Conservation (phyloP, 2,113 vertebrate genomes). For the Neodon shergylaensis region DNA sequence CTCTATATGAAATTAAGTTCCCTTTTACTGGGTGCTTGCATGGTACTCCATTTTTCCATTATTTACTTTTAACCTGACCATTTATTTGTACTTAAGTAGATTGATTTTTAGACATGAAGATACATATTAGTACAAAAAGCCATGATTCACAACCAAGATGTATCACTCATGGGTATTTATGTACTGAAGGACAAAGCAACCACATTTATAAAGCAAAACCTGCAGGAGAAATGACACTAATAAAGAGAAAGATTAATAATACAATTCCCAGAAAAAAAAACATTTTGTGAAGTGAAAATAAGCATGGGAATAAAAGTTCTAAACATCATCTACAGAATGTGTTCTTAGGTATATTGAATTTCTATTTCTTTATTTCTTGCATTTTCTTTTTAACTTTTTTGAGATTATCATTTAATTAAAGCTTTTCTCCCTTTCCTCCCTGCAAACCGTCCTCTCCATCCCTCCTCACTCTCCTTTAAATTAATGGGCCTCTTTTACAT, state of each 20-base stretch:
- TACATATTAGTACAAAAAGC: not conserved
- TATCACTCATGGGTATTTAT: constrained; percentile 43
- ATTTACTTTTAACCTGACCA: constrained; percentile 18
- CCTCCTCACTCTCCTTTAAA: not conserved
- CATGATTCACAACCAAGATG: constrained; percentile 26
- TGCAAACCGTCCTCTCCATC: not conserved
- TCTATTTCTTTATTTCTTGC: not conserved
- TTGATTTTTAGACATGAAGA: constrained; percentile 20
- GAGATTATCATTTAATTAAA: not conserved
- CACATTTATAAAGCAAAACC: constrained; percentile 44
- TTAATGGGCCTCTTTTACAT: not conserved
- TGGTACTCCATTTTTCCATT: constrained; percentile 19
- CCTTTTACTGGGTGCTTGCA: not conserved
- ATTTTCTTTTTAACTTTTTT: not conserved
- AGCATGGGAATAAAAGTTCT: not conserved
- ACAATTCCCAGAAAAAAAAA: not conserved
- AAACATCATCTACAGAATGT: constrained; percentile 7
- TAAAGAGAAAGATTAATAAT: constrained; percentile 20
- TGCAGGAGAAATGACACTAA: constrained; percentile 7
- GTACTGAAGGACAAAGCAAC: not conserved
- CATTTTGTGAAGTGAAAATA: not conserved
- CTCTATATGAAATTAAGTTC: constrained; percentile 19
- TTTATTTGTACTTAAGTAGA: constrained; percentile 14
- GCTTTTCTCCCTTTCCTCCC: not conserved
- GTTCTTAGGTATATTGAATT: not conserved